Conservation (phyloP, 2,888 invertebrate genomes). For the Entomobrya multifasciata region DNA sequence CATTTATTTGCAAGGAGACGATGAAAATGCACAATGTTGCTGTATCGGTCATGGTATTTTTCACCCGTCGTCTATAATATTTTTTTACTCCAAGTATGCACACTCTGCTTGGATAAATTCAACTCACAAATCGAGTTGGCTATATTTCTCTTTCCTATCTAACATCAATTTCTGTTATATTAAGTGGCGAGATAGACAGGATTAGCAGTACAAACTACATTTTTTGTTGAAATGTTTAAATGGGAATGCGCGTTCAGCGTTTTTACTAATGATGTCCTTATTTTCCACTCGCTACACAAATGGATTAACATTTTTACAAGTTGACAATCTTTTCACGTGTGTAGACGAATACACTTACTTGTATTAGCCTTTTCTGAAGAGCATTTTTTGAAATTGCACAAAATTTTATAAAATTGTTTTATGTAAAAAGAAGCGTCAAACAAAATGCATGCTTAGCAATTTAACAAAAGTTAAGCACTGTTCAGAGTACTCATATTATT, state of each 20-base stretch:
- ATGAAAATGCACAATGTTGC: slow-evolving; percentile 56
- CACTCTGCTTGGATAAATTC: not conserved
- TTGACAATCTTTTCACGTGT: slow-evolving; percentile 33
- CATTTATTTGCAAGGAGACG: slow-evolving; percentile 43
- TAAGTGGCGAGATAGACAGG: not conserved
- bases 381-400: no score
- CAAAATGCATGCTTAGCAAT: no score
- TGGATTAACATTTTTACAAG: slow-evolving; percentile 45
- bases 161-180: slow-evolving; percentile 28
- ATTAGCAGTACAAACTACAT: not conserved
- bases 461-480: no score
- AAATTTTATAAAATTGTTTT: no score
- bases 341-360: not conserved
- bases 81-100: not conserved
- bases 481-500: no score
- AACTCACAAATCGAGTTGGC: not conserved
- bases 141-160: not conserved
- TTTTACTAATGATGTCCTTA: slow-evolving; percentile 52
- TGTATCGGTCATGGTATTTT: slow-evolving; percentile 66
- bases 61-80: slow-evolving; percentile 57
- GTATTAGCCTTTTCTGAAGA: no score
- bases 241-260: not conserved
- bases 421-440: no score
- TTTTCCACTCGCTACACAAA: slow-evolving; percentile 40
- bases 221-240: slow-evolving; percentile 26